Percentiles rank a stretch among this genome's conserved stretches.
phyloP scores from a whole-genome alignment of 2,797 vertebrate genomes.

The Takifugu ocellatus region DNA sequence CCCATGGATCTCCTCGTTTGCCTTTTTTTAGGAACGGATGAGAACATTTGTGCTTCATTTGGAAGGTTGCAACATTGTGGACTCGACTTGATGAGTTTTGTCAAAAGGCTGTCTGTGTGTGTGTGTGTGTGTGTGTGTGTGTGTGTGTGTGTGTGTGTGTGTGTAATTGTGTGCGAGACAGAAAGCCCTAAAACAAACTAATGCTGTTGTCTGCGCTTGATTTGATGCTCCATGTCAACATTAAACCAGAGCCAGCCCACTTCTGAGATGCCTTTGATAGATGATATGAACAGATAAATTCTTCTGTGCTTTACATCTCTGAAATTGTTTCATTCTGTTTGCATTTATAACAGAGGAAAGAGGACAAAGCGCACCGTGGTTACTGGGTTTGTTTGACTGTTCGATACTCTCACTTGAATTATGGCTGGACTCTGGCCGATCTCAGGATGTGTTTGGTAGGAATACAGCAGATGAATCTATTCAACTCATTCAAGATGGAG shows the following conservation, averaged over 20 bases:
- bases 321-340: slow-evolving; percentile 47
- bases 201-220: slow-evolving; percentile 68
- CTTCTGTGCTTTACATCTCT: slow-evolving; percentile 36
- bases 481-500: too few relatives aligned
- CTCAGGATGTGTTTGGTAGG: too few relatives aligned
- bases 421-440: too few relatives aligned
- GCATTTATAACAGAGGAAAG: slow-evolving; percentile 48
- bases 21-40: slow-evolving; percentile 36
- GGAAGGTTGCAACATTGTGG: slow-evolving; percentile 2
- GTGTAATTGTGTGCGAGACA: slow-evolving; percentile 37
- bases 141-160: neutral
- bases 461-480: too few relatives aligned
- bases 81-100: slow-evolving; percentile 14
- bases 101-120: neutral
- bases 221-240: slow-evolving; percentile 65
- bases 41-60: slow-evolving; percentile 55
- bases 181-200: slow-evolving; percentile 45
- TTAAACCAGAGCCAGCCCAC: slow-evolving; percentile 61
- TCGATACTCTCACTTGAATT: neutral
- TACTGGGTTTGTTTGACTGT: slow-evolving; percentile 25
- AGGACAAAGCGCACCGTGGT: too few relatives aligned
- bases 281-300: slow-evolving; percentile 61
- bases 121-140: slow-evolving; percentile 15
- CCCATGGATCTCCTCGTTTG: slow-evolving; percentile 26
- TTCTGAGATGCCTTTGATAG: slow-evolving; percentile 69